Evolutionary conservation across 2,888 invertebrate genomes (phyloP), one percentile per base, ranked within the genome.

Genomic region (Drosophila borborema): DNA sequence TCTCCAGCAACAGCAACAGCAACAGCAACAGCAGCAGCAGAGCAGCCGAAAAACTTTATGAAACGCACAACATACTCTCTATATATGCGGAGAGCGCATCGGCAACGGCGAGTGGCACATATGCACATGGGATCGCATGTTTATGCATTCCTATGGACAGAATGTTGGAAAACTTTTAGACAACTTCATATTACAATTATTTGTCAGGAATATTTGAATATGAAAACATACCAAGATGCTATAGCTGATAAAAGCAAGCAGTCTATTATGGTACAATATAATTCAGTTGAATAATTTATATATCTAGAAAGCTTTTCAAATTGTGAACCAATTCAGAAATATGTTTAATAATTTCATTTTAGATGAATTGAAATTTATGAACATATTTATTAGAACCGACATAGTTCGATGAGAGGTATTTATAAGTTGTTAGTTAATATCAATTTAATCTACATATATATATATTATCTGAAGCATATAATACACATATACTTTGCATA

Each of bases 31-130:
- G 60, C 63, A 71, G 73, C 66, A 69, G 63, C 77, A 80, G 77
- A 77, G 58, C 64, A 69, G 80, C 66, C 74, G 74, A 80, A 80
- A 80, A 81, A 69, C 80, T 82, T 82, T 77, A 60, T 76, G 77
- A 70, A 86, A 78, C 89, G 78, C 68, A 74, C 77, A 48, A 62
- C 51, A 56, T 53, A 54, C 54, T 31, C 68, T 56, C 8, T 46
- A 20, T 64, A 51, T 41, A n/a, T 31, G 31, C 36, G n/a, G n/a
- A 38, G 49, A 56, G 64, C 60, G 60, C 60, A 61, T 63, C 65
- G 53, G 51, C 43, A 46, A 59, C 64, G 36, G 38, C 46, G 59
- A 80, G 61, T 64, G 51, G 59, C 69, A 76, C 71, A 68, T 78
- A 65, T 70, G 80, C 80, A 63, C 71, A 74, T 72, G 73, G 77